Percentiles rank a stretch among this genome's conserved stretches.
These are phyloP conservation scores for Poicephalus meyeri DNA, from an alignment of 2,113 vertebrate species.

Conservation along the genomic window DNA sequence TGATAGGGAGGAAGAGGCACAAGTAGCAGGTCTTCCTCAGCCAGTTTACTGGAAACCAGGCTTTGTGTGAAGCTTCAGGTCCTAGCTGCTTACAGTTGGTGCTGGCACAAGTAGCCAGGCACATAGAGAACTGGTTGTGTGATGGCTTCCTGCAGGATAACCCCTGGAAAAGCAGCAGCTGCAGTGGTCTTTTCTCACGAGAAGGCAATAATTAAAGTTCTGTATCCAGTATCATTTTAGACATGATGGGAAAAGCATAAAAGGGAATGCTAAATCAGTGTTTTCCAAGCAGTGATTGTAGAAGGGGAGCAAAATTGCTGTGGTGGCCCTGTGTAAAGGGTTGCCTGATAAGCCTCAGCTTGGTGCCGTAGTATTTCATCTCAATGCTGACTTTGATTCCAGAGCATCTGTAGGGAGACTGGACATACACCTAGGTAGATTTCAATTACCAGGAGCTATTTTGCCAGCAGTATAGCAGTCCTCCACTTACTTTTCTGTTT, in stretches of 20 bases:
- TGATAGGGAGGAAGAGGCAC: background rate
- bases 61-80: background rate
- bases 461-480: background rate
- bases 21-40: background rate
- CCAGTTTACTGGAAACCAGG: background rate
- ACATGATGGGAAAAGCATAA: background rate
- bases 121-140: accelerated
- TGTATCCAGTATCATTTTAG: background rate
- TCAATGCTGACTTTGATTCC: background rate
- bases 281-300: background rate
- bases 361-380: background rate
- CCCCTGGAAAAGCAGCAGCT: background rate
- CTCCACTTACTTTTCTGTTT: background rate
- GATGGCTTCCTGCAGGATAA: background rate
- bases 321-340: background rate
- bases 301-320: background rate
- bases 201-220: background rate
- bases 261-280: background rate
- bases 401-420: background rate
- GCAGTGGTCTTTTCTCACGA: background rate
- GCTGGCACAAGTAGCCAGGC: background rate
- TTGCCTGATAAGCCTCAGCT: background rate
- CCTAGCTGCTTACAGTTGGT: background rate
- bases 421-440: background rate
- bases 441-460: background rate